phyloP scores from a whole-genome alignment of 2,113 vertebrate species.

The Ceratotherium simum region DNA sequence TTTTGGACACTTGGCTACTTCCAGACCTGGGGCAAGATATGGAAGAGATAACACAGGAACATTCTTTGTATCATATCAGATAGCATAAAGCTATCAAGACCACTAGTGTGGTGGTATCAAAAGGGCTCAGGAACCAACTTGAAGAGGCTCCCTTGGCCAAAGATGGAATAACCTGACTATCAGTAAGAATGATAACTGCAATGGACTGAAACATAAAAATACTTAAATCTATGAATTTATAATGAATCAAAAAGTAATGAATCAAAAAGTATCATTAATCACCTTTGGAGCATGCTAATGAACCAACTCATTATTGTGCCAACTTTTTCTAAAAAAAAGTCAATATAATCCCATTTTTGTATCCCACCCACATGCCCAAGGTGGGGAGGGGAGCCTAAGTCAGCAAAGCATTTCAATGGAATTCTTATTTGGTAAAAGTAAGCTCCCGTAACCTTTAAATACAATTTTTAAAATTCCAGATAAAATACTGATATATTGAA shows the following conservation, averaged over 20 bases:
- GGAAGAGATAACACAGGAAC: background rate
- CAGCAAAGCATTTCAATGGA: background rate
- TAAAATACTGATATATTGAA: conserved; percentile 32
- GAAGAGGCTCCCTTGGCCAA: background rate
- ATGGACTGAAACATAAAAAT: background rate
- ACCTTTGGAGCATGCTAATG: background rate
- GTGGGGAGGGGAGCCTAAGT: background rate
- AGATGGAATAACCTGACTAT: background rate
- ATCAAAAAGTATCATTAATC: background rate
- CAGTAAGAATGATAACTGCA: background rate
- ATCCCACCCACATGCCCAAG: background rate
- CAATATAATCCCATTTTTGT: background rate
- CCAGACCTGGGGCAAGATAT: background rate
- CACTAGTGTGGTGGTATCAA: background rate
- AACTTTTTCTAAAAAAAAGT: conserved; percentile 27
- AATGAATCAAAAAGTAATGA: background rate
- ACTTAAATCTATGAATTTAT: background rate
- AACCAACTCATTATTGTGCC: background rate
- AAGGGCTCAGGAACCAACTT: background rate
- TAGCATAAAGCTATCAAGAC: background rate
- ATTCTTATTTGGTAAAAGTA: conserved; percentile 18
- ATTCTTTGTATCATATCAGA: background rate
- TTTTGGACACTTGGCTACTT: background rate
- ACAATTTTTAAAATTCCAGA: conserved; percentile 15
- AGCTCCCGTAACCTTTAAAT: background rate